Percentiles rank a stretch among this genome's conserved stretches.
Evolutionary conservation across 2,888 invertebrate genomes (phyloP).

Genomic region (Thumatha senex): DNA sequence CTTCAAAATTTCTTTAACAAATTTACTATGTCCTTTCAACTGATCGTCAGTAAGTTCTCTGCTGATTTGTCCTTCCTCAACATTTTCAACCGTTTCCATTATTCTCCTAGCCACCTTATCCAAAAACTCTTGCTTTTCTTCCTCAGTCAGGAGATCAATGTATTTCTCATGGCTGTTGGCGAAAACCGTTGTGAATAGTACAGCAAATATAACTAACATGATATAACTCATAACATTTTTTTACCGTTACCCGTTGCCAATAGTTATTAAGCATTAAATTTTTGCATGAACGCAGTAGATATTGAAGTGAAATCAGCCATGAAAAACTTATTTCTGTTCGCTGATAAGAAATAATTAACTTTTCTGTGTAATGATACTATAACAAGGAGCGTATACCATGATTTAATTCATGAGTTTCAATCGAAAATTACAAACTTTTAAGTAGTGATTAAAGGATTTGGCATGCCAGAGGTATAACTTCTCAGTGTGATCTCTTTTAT

Average conservation of each 20-base stretch:
- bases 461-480: too few relatives aligned
- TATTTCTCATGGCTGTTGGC: constrained; percentile 55
- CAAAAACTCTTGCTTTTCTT: constrained; percentile 61
- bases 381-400: constrained; percentile 4
- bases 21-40: constrained; percentile 52
- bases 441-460: background rate
- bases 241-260: constrained; percentile 2
- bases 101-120: constrained; percentile 64
- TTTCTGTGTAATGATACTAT: constrained; percentile 5
- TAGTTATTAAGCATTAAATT: background rate
- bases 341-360: constrained; percentile 35
- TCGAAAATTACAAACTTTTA: background rate
- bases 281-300: constrained; percentile 7
- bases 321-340: constrained; percentile 29
- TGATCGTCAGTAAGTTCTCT: constrained; percentile 51
- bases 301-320: constrained; percentile 29
- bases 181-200: constrained; percentile 21
- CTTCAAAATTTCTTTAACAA: constrained; percentile 52
- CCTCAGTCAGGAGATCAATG: constrained; percentile 61
- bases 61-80: constrained; percentile 32
- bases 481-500: too few relatives aligned
- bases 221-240: constrained; percentile 25
- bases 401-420: constrained; percentile 3
- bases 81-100: constrained; percentile 48
- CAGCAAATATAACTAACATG: constrained; percentile 38